Evolutionary conservation across 1,140 invertebrate species (phyloP), one percentile per base, ranked within the genome.

Genomic region (Neoseiulus cucumeris): DNA sequence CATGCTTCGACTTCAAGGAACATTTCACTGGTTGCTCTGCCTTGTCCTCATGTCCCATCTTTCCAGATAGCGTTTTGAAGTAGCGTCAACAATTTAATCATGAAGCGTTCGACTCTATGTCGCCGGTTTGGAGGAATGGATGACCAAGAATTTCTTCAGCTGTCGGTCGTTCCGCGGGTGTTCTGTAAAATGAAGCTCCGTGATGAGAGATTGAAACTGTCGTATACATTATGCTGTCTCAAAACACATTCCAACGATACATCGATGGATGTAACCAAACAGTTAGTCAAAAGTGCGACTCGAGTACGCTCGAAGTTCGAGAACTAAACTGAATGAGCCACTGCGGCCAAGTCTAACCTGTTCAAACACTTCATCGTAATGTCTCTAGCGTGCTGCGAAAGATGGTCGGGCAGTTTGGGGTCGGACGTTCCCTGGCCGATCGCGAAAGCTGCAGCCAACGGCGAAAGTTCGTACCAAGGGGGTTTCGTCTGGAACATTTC

Each of bases 401-500:
- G 65, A 18, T 66, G 6, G 12, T 44, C 44, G 28, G 65, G 65
- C 20, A 66, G 30, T 45, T 6, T 45, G 1, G 65, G 65, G 22
- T 66, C 44, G 22, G 41, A 45, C 28, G 65, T 45, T 42, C 65
- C 65, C 33, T 66, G 65, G 22, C 65, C 65, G 44, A 66, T 66
- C 12, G 42, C 65, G 2, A 45, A 66, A 20, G 65, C 65, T 47
- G 65, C 65, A 29, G 65, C 42, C 9, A 66, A 45, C 20, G 65
- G 65, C 1, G 65, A 45, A 66, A 66, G 65, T 28, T 66, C 65
- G 17, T 66, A 51, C 65, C 65, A 66, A 0, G 65, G 65, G 2
- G 65, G 65, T 33, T 66, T 66, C 17, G 65, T 66, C 39, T 44
- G 39, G 28, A 45, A 42, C 65, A 66, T 66, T 29, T 66, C 65